These are phyloP conservation scores for Amiota mariae DNA, from an alignment of 2,888 invertebrate genomes.

Conservation along the genomic window DNA sequence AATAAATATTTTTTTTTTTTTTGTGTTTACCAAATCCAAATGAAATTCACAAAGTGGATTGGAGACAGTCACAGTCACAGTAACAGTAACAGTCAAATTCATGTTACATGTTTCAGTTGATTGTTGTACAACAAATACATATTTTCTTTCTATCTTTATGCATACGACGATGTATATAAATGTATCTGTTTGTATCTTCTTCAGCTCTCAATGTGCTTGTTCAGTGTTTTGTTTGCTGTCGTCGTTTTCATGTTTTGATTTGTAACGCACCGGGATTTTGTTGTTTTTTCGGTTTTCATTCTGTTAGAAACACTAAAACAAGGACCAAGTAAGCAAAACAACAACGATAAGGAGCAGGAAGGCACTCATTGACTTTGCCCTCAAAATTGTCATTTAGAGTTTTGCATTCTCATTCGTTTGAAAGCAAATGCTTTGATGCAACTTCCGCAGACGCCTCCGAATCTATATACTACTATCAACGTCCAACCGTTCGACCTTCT, in stretches of 20 bases:
- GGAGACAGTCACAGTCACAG: background rate
- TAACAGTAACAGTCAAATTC: background rate
- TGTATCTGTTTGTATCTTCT: constrained; percentile 8
- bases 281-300: constrained; percentile 50
- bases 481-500: background rate
- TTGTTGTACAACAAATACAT: constrained; percentile 54
- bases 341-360: constrained; percentile 11
- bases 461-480: constrained; percentile 44
- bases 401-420: constrained; percentile 1
- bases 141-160: constrained; percentile 58
- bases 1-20: too few species aligned
- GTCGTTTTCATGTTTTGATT: constrained; percentile 69
- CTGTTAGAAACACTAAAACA: constrained; percentile 36
- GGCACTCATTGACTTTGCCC: constrained; percentile 67
- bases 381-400: constrained; percentile 63
- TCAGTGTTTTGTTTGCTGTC: constrained; percentile 70
- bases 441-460: constrained; percentile 52
- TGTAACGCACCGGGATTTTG: constrained; percentile 69
- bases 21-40: too few species aligned
- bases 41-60: background rate
- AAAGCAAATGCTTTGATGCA: constrained; percentile 36
- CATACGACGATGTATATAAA: constrained; percentile 24
- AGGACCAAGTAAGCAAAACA: constrained; percentile 11
- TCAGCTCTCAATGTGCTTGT: constrained; percentile 47
- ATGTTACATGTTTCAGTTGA: constrained; percentile 21